Base-by-base conservation (phyloP, 2,888 invertebrate genomes). In the Tanypteryx hageni region DNA sequence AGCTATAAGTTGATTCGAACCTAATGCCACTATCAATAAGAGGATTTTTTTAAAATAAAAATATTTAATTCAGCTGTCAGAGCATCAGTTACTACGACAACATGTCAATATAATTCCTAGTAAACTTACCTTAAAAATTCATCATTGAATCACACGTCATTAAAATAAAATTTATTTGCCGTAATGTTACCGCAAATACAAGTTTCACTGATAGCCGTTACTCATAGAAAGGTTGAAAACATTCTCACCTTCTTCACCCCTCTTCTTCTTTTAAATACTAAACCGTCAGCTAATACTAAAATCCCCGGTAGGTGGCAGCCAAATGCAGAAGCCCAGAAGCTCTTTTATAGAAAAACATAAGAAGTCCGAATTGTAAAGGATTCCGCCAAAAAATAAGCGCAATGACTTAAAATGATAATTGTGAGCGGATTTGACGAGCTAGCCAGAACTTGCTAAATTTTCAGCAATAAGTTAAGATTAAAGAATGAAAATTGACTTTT, bases 231-330 rank as follows among this genome's bases (percentile, higher is more conserved):
- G 18, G 89, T 44, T 44, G 89, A 89, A 89, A 64, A 89, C 89
- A 89, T 27, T 64, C 89, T 89, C 64, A 64, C 89, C 44, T 61
- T 56, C 18, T 5, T n/a, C 18, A 61, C 16, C 31, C 10, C 44
- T 44, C 18, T n/a, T n/a, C 89, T 31, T 56, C 89, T 89, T 89
- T 89, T 89, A 89, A 89, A 89, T 89, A 89, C 44, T 31, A 11
- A n/a, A 14, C 31, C 44, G 56, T n/a, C 89, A 64, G n/a, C n/a
- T 18, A 13, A 64, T 89, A 11, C 9, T 0, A 11, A 68, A 68
- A 13, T 27, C 18, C 11, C 18, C 89, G 56, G n/a, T 56, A 64
- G 89, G 44, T 89, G 89, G 89, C 89, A 44, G 31, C n/a, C 31
- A 68, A 13, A 64, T 18, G 64, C 64, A 27, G 68, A 22, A 89